These are phyloP conservation scores for Leptinotarsa tumamoca DNA, from an alignment of 2,888 invertebrate genomes.

Conservation along the genomic window DNA sequence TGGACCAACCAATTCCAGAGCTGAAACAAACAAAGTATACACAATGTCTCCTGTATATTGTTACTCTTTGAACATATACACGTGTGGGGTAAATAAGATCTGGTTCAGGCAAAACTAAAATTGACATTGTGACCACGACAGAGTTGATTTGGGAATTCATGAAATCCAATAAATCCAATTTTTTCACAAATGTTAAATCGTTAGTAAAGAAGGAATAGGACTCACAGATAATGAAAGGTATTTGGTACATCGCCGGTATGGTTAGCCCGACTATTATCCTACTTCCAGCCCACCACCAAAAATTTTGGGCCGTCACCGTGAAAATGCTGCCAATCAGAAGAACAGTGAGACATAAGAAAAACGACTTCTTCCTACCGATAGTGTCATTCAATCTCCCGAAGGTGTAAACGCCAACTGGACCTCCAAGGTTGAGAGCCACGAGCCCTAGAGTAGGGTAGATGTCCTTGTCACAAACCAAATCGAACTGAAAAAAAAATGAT, in stretches of 20 bases:
- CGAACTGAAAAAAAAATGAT: constrained; percentile 76
- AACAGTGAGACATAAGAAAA: constrained; percentile 87
- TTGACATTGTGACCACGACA: too few relatives aligned
- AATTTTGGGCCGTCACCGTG: constrained; percentile 82
- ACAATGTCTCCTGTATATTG: too few relatives aligned
- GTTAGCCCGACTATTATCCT: constrained; percentile 89
- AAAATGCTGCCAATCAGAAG: constrained; percentile 83
- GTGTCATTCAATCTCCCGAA: constrained; percentile 90
- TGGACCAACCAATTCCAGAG: constrained; percentile 90
- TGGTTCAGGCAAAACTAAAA: too few relatives aligned
- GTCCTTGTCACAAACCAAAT: constrained; percentile 87
- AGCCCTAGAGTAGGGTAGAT: constrained; percentile 90
- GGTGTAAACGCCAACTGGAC: constrained; percentile 89
- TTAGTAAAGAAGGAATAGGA: background rate
- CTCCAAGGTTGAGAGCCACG: constrained; percentile 87
- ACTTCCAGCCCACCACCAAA: constrained; percentile 86
- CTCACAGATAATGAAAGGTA: constrained; percentile 94
- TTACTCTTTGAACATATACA: too few relatives aligned
- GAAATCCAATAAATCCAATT: background rate
- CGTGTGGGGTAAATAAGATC: too few relatives aligned
- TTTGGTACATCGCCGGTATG: constrained; percentile 93
- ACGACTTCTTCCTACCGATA: constrained; percentile 86
- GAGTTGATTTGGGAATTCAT: too few relatives aligned
- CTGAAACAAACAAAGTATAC: constrained; percentile 68
- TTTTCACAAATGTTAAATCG: too few relatives aligned